Conservation (phyloP, 2,888 invertebrate species). For the Ypsolopha scabrella region DNA sequence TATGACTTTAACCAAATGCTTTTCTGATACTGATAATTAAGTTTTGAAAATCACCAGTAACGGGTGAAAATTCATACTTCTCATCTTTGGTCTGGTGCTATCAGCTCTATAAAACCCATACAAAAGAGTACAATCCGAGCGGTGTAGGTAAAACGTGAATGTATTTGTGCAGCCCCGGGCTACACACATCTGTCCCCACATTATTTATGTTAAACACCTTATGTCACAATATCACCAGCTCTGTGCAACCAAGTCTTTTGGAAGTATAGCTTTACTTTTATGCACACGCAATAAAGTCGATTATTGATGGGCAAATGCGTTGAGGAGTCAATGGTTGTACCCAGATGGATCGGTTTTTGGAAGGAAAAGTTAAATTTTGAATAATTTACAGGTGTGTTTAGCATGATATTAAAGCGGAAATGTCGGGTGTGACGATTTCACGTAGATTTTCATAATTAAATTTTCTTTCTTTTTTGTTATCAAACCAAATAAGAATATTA, state of each 20-base stretch:
- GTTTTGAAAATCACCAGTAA: no score
- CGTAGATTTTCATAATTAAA: no score
- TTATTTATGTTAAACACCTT: conserved; percentile 71
- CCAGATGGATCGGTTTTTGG: not conserved
- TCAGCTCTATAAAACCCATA: conserved; percentile 31
- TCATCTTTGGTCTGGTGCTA: conserved; percentile 10
- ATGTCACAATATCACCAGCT: conserved; percentile 69
- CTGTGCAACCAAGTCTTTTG: not conserved
- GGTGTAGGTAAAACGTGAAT: conserved; percentile 35
- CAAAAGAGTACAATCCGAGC: conserved; percentile 38
- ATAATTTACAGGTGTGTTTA: not conserved
- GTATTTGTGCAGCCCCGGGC: conserved; percentile 64
- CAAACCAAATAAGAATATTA: no score
- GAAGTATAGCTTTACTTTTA: not conserved
- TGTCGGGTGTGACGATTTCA: no score
- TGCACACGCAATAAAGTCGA: no score
- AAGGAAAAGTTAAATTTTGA: conserved; percentile 1
- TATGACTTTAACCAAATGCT: no score
- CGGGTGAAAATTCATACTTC: not conserved
- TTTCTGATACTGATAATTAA: no score
- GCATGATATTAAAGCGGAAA: no score
- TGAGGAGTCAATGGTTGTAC: no score
- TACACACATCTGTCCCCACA: conserved; percentile 62
- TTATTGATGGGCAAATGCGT: no score
- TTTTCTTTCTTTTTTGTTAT: no score